Evolutionary conservation across 2,797 vertebrate species (phyloP), one percentile per base, ranked within the genome.

Genomic region (Hyperoplus immaculatus): DNA sequence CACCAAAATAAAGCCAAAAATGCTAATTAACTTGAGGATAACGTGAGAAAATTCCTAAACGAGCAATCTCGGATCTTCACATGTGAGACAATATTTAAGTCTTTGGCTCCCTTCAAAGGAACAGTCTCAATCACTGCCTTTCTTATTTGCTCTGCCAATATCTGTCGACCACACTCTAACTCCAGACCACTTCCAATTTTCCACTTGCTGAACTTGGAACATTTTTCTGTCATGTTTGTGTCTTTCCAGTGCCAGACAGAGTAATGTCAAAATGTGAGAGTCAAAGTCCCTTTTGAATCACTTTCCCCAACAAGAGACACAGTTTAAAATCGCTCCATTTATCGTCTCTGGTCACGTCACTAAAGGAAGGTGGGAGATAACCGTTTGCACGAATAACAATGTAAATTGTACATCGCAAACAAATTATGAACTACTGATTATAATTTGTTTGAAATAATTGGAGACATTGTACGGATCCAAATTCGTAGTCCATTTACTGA

Each of bases 101-200:
- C 15, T 57, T 3, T 83, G 66, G 69, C 74, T 41, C 42, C 64
- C 66, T 79, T 86, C 67, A 84, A 80, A 87, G 72, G 71, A 81
- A 76, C 72, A 85, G 82, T 89, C 77, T 84, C 81, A 84, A 85
- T 89, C 87, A 80, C 59, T 72, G 80, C 55, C 64, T 75, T 81
- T 61, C 69, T 86, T 83, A 84, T 86, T 78, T 77, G n/a, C 75
- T 69, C 66, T 47, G 57, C 81, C 79, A 83, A 86, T 87, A 85
- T 83, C 76, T 73, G 81, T 77, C 70, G 4, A 72, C 75, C 79
- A 58, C 59, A 74, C 36, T 78, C 72, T 21, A 85, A 81, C 62
- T 72, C 45, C 61, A 83, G 72, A 79, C 70, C 75, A 71, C 80
- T 84, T 87, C 76, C 72, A 82, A 89, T 89, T 87, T 87, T 79